Evolutionary conservation across 1,140 invertebrate species (phyloP).

Genomic region (Drosophila pruinosa): DNA sequence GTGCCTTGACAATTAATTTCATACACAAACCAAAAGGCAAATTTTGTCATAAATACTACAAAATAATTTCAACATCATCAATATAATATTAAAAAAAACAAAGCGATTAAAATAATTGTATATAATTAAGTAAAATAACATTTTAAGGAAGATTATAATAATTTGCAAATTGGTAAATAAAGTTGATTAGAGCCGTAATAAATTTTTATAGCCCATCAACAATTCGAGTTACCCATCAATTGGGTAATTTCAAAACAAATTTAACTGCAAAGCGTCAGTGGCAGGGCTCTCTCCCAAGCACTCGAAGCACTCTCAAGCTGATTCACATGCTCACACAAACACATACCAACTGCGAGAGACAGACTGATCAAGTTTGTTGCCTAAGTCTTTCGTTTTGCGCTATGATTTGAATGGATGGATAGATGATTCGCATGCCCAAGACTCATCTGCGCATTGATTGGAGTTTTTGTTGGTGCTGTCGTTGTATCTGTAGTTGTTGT

Average conservation of each 20-base stretch:
- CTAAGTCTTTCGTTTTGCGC: slow-evolving; percentile 66
- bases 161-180: no score
- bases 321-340: neutral
- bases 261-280: slow-evolving; percentile 8
- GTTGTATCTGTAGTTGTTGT: no score
- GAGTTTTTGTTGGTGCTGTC: slow-evolving; percentile 6
- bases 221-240: slow-evolving; percentile 12
- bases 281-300: neutral
- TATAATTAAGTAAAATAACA: no score
- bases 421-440: slow-evolving; percentile 44
- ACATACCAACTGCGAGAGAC: neutral
- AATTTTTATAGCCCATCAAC: neutral
- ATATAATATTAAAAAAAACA: no score
- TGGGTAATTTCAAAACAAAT: slow-evolving; percentile 30
- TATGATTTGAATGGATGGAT: slow-evolving; percentile 36
- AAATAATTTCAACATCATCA: no score
- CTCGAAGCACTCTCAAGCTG: neutral
- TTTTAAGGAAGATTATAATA: no score
- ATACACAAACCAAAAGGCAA: no score
- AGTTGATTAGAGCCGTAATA: neutral
- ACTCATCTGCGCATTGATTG: slow-evolving; percentile 44
- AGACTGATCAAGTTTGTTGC: slow-evolving; percentile 53
- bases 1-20: no score
- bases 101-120: no score
- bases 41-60: no score